Base-by-base conservation (phyloP, 2,888 invertebrate genomes). In the Tipula helvola region DNA sequence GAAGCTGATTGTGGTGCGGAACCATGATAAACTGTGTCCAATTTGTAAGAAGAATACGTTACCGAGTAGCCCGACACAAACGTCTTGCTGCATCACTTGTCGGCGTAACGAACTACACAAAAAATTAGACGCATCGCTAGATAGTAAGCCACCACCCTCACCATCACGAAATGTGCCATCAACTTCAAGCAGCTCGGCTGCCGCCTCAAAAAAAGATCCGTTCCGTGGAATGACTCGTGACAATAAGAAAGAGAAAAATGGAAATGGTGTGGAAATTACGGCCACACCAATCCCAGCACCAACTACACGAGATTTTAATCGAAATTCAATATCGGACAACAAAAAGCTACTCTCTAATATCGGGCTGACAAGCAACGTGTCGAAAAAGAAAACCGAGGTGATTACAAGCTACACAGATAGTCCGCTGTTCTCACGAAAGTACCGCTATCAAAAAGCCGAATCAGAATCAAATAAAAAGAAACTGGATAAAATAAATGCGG, bases 321-420 rank as follows among this genome's bases (percentile, higher is more conserved):
- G 85, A 2, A 86, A 87, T 85, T 87, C 86, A 0, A 18, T 41
- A 28, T 4, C 85, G 5, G 85, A 85, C 18, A 85, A 86, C 12
- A 86, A 86, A 12, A 86, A 52, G n/a, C 36, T 52, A 36, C 7
- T 28, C 0, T 44, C 10, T 44, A 86, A 44, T 28, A 3, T 86
- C 1, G 42, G 42, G 13, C n/a, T 44, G 47, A 44, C 44, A n/a
- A 44, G n/a, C n/a, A 86, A 86, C 18, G 47, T 47, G 10, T 36
- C 18, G 10, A 86, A 87, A 87, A 91, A 91, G 88, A 91, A 90
- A 87, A 90, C 91, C 87, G 91, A 92, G 89, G 91, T 91, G 71
- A 91, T 92, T 87, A 92, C 91, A 42, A 92, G 91, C 89, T 92
- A 91, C 87, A 91, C 91, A 12, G 91, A 92, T 87, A 92, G 92